These are phyloP conservation scores for Idaea aversata DNA, from an alignment of 2,888 invertebrate genomes.

Conservation along the genomic window DNA sequence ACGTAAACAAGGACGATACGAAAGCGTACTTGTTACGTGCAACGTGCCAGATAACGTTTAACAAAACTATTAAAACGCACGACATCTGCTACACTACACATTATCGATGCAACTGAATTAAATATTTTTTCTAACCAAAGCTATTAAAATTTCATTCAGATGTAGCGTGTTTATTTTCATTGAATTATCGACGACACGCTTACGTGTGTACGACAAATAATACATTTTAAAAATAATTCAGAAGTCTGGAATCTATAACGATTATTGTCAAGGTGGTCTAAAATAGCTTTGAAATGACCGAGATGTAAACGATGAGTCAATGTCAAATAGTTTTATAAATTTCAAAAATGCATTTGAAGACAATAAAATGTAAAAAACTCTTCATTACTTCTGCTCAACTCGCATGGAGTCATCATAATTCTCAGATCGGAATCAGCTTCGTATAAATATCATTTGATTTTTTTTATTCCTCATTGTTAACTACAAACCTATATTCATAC, in stretches of 20 bases:
- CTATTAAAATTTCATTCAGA: background rate
- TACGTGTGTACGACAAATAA: conserved; percentile 6
- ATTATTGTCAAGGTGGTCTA: conserved; percentile 43
- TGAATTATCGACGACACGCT: background rate
- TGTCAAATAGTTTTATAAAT: conserved; percentile 47
- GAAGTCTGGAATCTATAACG: conserved; percentile 35
- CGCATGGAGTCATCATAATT: no score
- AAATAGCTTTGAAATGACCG: conserved; percentile 44
- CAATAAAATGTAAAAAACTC: background rate
- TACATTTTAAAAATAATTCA: conserved; percentile 18
- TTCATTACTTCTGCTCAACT: background rate
- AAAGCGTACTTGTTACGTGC: conserved; percentile 25
- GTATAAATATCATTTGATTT: no score
- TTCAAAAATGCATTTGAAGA: conserved; percentile 32
- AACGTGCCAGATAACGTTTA: conserved; percentile 10
- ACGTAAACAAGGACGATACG: conserved; percentile 49
- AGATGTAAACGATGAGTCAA: conserved; percentile 47
- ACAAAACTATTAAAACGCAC: conserved; percentile 33
- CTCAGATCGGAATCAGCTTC: no score
- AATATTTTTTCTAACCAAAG: conserved; percentile 17
- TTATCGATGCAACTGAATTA: background rate
- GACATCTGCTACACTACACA: conserved; percentile 11
- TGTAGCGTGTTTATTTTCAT: background rate
- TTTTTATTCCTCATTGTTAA: no score
- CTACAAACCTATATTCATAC: no score